Evolutionary conservation across 2,888 invertebrate genomes (phyloP).

Genomic region (Sthenelais limicola): DNA sequence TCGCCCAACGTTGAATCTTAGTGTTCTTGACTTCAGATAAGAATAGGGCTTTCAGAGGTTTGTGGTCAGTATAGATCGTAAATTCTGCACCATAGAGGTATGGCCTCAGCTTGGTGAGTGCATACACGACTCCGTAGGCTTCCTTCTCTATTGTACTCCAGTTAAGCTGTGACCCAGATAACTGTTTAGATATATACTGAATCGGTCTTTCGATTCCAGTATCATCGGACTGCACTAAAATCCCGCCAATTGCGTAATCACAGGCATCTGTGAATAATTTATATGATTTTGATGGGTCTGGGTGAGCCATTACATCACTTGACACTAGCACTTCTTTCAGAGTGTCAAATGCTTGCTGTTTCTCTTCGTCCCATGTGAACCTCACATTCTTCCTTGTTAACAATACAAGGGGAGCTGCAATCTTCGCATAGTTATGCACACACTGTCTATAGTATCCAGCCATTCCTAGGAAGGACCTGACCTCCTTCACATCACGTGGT

Average conservation of each 20-base stretch:
- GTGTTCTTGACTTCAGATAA: slow-evolving; percentile 20
- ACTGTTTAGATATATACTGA: slow-evolving; percentile 22
- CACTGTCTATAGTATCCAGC: slow-evolving; percentile 34
- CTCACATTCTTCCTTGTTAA: not conserved
- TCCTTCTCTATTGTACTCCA: slow-evolving; percentile 23
- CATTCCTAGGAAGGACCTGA: slow-evolving; percentile 37
- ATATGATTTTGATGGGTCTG: slow-evolving; percentile 1
- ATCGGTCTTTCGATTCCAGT: slow-evolving; percentile 18
- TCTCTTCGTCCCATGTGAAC: slow-evolving; percentile 19
- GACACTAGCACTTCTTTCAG: slow-evolving; percentile 25
- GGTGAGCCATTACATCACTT: slow-evolving; percentile 18
- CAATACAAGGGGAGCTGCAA: slow-evolving; percentile 24
- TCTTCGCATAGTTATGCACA: slow-evolving; percentile 31
- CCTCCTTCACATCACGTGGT: slow-evolving; percentile 24
- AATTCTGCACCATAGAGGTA: slow-evolving; percentile 36
- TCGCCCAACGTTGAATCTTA: slow-evolving; percentile 34
- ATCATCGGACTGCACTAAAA: slow-evolving; percentile 15
- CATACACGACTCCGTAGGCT: slow-evolving; percentile 31
- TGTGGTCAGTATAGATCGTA: slow-evolving; percentile 25
- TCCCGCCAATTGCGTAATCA: slow-evolving; percentile 17
- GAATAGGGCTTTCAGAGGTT: slow-evolving; percentile 35
- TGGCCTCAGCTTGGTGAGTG: slow-evolving; percentile 27
- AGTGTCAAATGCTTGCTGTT: slow-evolving; percentile 1
- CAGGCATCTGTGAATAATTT: slow-evolving; percentile 25
- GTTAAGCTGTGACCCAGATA: not conserved